Conservation (phyloP, 2,888 invertebrate species). For the Melanostoma mellinum region DNA sequence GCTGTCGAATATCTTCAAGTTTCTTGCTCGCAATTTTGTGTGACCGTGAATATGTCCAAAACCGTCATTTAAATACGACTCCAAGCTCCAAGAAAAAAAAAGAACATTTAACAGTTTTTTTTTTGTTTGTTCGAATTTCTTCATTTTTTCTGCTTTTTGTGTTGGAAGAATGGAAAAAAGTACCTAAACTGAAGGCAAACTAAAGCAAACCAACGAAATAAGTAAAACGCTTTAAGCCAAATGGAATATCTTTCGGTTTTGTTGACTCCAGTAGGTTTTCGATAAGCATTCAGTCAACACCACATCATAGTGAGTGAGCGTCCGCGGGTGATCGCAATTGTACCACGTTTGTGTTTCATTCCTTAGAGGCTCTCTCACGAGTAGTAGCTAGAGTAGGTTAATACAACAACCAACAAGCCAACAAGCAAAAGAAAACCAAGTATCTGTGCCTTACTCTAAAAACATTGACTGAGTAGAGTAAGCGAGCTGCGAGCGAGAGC, state of each 20-base stretch:
- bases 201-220: conserved; percentile 26
- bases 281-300: conserved; percentile 72
- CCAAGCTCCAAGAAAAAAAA: conserved; percentile 34
- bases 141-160: conserved; percentile 44
- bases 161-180: conserved; percentile 39
- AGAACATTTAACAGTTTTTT: conserved; percentile 57
- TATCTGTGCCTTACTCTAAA: conserved; percentile 46
- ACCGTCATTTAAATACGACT: conserved; percentile 52
- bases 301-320: conserved; percentile 46
- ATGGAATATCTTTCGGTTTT: conserved; percentile 63
- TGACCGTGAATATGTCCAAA: conserved; percentile 55
- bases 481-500: neutral
- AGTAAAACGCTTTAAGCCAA: conserved; percentile 48
- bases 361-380: conserved; percentile 26
- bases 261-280: conserved; percentile 72
- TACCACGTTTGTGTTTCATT: conserved; percentile 32
- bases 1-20: conserved; percentile 55
- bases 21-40: conserved; percentile 52
- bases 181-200: conserved; percentile 32
- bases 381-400: conserved; percentile 34
- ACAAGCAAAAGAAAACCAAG: conserved; percentile 13
- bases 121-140: conserved; percentile 54
- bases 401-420: neutral
- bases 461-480: conserved; percentile 38
- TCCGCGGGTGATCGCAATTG: conserved; percentile 43